Percentiles rank a stretch among this genome's conserved stretches.
These are phyloP conservation scores for Axis porcinus DNA, from an alignment of 2,113 vertebrate species.

Conservation along the genomic window DNA sequence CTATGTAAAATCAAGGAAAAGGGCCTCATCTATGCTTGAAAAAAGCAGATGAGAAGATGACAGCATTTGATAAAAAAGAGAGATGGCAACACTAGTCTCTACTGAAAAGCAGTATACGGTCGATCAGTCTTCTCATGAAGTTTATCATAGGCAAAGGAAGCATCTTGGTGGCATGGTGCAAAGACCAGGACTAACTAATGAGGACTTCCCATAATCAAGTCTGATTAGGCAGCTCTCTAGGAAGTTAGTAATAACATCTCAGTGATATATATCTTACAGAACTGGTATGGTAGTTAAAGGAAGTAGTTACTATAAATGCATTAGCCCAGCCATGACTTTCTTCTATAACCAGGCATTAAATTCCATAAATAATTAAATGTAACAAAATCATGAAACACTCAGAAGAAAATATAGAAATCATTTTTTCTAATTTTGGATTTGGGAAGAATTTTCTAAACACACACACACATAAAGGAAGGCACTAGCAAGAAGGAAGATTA, in stretches of 20 bases:
- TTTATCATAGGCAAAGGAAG: background rate
- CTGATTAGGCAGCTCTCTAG: background rate
- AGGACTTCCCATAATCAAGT: background rate
- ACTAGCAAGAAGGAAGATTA: background rate
- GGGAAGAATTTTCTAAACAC: background rate
- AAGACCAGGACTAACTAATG: background rate
- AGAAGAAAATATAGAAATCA: background rate
- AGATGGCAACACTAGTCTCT: background rate
- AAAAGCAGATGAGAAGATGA: background rate
- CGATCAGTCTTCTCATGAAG: background rate
- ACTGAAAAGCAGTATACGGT: background rate
- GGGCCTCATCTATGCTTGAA: background rate
- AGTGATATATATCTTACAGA: background rate
- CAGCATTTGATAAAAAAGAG: background rate
- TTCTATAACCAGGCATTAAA: background rate
- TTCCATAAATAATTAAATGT: background rate
- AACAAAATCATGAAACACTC: background rate
- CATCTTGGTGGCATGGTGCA: background rate
- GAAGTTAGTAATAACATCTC: background rate
- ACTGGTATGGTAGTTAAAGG: background rate
- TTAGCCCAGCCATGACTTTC: background rate
- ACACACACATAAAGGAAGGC: background rate
- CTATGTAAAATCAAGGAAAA: background rate
- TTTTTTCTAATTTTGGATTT: background rate
- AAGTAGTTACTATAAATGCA: background rate